These are phyloP conservation scores for Erpornis zantholeuca DNA, from an alignment of 2,113 vertebrate species.

Conservation along the genomic window DNA sequence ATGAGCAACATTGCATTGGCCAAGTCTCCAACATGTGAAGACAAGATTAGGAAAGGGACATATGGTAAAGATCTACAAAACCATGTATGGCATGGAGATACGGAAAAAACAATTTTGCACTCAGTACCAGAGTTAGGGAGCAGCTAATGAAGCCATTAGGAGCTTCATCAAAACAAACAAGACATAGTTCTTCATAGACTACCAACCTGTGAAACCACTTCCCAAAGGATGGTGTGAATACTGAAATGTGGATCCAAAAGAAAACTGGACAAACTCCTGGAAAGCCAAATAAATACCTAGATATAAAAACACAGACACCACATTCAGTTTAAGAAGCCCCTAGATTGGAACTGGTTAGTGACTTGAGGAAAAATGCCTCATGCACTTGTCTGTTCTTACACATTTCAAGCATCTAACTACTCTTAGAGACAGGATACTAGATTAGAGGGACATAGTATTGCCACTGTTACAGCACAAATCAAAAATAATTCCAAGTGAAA, in stretches of 20 bases:
- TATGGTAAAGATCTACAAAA: not conserved
- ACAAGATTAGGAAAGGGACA: not conserved
- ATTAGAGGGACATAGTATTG: not conserved
- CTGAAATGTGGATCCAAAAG: not conserved
- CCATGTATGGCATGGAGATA: not conserved
- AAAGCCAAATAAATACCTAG: not conserved
- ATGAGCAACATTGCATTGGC: not conserved
- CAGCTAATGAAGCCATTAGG: not conserved
- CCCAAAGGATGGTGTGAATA: not conserved
- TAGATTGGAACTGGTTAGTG: not conserved
- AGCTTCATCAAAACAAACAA: not conserved
- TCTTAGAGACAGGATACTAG: not conserved
- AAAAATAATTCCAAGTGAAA: not conserved
- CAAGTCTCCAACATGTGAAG: not conserved
- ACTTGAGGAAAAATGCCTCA: not conserved
- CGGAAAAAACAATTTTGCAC: not conserved
- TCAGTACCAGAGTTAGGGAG: not conserved
- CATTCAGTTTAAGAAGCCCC: not conserved
- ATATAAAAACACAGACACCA: not conserved
- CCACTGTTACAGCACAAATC: not conserved
- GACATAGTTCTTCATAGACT: not conserved
- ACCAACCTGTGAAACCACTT: not conserved
- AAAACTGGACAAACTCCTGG: not conserved
- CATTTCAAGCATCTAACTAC: not conserved
- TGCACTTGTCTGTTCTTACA: not conserved